Percentiles rank a stretch among this genome's conserved stretches.
phyloP scores from a whole-genome alignment of 2,888 invertebrate species.

The Cheilosia vernalis region DNA sequence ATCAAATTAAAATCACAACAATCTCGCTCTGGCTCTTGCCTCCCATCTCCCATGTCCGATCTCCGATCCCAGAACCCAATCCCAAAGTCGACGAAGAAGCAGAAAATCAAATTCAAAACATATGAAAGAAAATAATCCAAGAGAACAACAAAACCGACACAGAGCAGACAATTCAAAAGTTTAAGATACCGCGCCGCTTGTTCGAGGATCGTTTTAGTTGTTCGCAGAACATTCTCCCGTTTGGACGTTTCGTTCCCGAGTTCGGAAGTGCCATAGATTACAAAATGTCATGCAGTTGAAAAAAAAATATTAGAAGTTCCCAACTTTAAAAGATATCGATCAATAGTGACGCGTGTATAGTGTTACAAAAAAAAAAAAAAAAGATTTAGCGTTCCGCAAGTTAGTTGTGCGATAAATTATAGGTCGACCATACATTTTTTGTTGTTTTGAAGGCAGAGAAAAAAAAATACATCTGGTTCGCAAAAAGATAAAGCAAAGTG shows the following conservation, averaged over 20 bases:
- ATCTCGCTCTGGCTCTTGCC: constrained; percentile 1
- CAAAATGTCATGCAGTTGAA: constrained; percentile 22
- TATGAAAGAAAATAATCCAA: constrained; percentile 55
- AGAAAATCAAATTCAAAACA: constrained; percentile 60
- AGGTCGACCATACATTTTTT: neutral
- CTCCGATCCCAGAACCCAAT: no score
- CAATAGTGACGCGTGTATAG: constrained; percentile 11
- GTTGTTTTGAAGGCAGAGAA: constrained; percentile 1
- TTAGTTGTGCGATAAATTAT: constrained; percentile 4
- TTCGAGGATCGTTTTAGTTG: constrained; percentile 77
- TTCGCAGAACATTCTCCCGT: constrained; percentile 77
- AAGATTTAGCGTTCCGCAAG: constrained; percentile 8
- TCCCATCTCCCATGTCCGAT: constrained; percentile 12
- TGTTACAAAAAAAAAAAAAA: constrained; percentile 10
- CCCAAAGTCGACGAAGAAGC: constrained; percentile 35
- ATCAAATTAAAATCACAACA: constrained; percentile 8
- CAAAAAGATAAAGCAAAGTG: constrained; percentile 18
- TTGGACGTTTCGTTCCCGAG: constrained; percentile 76
- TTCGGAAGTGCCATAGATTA: neutral
- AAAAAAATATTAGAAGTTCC: constrained; percentile 23
- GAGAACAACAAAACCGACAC: constrained; percentile 53
- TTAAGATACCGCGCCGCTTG: constrained; percentile 62
- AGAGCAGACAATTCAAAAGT: constrained; percentile 37
- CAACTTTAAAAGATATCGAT: constrained; percentile 11
- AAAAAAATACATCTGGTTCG: neutral